Evolutionary conservation across 2,888 invertebrate genomes (phyloP), one percentile per base, ranked within the genome.

Genomic region (Nomada ruficornis): DNA sequence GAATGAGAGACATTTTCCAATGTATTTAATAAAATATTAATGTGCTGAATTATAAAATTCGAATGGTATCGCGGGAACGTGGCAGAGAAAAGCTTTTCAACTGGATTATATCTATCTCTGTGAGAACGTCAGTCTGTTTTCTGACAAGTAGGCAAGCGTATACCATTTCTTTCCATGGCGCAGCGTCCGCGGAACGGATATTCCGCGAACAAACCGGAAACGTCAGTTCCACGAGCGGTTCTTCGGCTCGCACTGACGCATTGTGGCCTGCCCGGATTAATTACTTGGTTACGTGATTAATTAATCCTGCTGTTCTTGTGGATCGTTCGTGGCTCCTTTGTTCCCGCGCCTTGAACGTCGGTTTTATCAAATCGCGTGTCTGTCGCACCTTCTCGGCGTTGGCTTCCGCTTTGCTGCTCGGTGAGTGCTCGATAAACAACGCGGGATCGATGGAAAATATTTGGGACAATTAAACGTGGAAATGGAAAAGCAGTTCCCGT

Each of bases 371-470:
- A 18, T 47, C 54, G 10, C 7, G 7, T 13, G n/a, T 7, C 26
- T 13, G 3, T 11, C 59, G 47, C 29, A 5, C 18, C 29, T 9
- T 10, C 2, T 13, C 4, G 15, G 11, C 29, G 15, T 9, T 5
- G 36, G 36, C 36, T 15, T 11, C 11, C 7, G 9, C n/a, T 1
- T 13, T n/a, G 36, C 36, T 36, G 36, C 4, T 15, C 62, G 5
- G 2, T n/a, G 4, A 0, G 15, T 10, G 13, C 42, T 44, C 10
- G 50, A 13, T 60, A 76, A 76, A 76, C 77, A 76, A 65, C 44
- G 29, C 10, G 4, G 10, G 60, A 54, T 67, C 77, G 77, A 60
- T 76, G 77, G 60, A 67, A 76, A 77, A 77, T 76, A 67, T 77
- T 55, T 77, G n/a, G 20, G 65, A 52, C 60, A 42, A 77, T 65